Conservation (phyloP, 1,140 invertebrate species). For the Philopotamus ludificatus region DNA sequence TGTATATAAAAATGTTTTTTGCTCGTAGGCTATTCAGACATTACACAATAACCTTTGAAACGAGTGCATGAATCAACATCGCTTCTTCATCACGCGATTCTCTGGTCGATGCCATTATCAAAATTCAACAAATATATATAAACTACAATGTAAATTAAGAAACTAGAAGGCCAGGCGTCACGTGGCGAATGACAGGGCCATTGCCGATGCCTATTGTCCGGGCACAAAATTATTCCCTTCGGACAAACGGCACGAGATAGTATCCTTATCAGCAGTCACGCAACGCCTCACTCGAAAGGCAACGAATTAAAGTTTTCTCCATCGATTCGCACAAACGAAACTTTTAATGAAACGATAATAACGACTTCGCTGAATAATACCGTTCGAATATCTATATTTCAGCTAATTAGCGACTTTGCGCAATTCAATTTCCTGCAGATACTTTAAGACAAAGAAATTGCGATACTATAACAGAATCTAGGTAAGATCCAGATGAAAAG, state of each 20-base stretch:
- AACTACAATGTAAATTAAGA: too few relatives aligned
- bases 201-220: neutral
- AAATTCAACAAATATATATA: too few relatives aligned
- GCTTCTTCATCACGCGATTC: too few relatives aligned
- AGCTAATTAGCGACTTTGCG: constrained; percentile 23
- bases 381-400: constrained; percentile 1
- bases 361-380: neutral
- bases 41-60: too few relatives aligned
- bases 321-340: constrained; percentile 23
- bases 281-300: constrained; percentile 4
- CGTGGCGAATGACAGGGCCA: neutral
- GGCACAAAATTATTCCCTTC: neutral
- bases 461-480: too few relatives aligned
- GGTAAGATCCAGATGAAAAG: too few relatives aligned
- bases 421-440: constrained; percentile 10
- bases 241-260: neutral
- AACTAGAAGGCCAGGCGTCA: neutral
- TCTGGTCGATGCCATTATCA: too few relatives aligned
- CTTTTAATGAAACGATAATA: constrained; percentile 35
- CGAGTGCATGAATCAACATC: too few relatives aligned
- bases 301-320: constrained; percentile 8
- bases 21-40: too few relatives aligned
- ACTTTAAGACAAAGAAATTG: too few relatives aligned
- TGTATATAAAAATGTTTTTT: too few relatives aligned
- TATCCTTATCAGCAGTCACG: constrained; percentile 12